Conservation (phyloP, 2,113 vertebrate genomes). For the Eurystomus gularis region DNA sequence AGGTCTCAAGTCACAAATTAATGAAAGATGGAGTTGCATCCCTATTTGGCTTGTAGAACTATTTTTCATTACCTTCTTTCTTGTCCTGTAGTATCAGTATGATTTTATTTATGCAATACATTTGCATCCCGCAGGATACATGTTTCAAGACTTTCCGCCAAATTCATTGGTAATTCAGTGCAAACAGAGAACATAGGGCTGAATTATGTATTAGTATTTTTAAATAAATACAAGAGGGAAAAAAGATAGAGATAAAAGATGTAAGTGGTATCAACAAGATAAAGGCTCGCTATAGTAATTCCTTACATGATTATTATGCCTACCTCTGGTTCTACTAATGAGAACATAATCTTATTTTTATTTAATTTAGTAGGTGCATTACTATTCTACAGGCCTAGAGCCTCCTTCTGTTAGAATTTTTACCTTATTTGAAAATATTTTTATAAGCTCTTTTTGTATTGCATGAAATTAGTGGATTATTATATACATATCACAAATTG, state of each 20-base stretch:
- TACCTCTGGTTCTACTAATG: neutral
- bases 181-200: neutral
- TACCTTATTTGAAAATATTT: neutral
- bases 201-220: neutral
- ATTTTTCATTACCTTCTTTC: neutral
- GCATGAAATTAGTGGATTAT: neutral
- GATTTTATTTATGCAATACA: neutral
- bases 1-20: neutral
- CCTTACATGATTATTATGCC: neutral
- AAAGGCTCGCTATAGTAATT: neutral
- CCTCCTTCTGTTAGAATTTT: neutral
- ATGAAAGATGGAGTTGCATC: neutral
- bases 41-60: neutral
- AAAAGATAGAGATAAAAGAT: neutral
- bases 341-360: neutral
- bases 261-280: neutral
- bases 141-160: neutral
- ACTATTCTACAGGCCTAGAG: neutral
- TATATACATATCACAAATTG: neutral
- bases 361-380: neutral
- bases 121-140: too few relatives aligned
- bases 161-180: neutral
- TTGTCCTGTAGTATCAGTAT: neutral
- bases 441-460: neutral
- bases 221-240: neutral